Evolutionary conservation across 1,140 invertebrate species (phyloP).

Genomic region (Zophobas morio): DNA sequence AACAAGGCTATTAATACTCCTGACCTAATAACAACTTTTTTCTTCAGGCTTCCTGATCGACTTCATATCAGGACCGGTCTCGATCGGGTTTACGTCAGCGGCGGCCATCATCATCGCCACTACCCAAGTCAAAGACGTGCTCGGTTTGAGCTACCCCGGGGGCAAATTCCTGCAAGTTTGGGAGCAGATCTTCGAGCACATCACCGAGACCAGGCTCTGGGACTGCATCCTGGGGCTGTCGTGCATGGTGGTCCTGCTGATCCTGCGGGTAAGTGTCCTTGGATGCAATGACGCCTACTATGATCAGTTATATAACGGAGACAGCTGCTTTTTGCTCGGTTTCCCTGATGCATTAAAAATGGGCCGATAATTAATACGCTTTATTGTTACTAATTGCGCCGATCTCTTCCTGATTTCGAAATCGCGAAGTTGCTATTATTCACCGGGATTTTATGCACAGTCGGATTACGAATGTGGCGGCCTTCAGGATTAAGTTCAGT

Average conservation of each 20-base stretch:
- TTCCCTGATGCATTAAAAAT: no score
- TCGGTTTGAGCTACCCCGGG: constrained; percentile 78
- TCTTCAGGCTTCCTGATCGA: constrained; percentile 88
- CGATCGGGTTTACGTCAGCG: constrained; percentile 91
- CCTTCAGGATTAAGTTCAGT: background rate
- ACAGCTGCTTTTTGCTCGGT: background rate
- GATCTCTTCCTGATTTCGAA: constrained; percentile 1
- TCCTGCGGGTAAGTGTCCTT: constrained; percentile 73
- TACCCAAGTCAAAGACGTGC: constrained; percentile 86
- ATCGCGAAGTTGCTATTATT: background rate
- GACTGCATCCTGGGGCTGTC: constrained; percentile 77
- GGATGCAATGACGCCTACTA: background rate
- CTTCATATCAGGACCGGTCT: constrained; percentile 93
- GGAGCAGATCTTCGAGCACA: constrained; percentile 76
- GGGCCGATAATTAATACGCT: no score
- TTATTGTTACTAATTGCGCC: background rate
- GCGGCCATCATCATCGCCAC: constrained; percentile 91
- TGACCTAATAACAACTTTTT: constrained; percentile 25
- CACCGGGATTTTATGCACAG: no score
- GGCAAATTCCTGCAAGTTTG: constrained; percentile 78
- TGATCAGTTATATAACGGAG: background rate
- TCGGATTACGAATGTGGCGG: no score
- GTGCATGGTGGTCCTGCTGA: constrained; percentile 78
- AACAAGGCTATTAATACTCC: no score
- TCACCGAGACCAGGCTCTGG: constrained; percentile 77